phyloP scores from a whole-genome alignment of 2,888 invertebrate species.

The Drepana falcataria region DNA sequence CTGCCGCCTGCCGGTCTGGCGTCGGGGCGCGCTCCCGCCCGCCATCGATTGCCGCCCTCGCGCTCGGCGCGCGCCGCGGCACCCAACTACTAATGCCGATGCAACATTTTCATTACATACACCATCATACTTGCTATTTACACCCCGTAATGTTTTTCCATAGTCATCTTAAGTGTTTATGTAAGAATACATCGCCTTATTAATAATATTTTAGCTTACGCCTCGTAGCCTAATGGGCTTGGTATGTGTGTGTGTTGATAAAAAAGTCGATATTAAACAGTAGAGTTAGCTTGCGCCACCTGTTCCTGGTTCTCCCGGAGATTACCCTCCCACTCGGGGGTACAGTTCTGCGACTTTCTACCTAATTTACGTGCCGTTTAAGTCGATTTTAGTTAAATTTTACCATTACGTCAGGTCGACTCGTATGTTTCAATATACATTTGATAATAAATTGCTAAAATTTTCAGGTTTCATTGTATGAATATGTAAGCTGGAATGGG shows the following conservation, averaged over 20 bases:
- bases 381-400: background rate
- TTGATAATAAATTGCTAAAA: background rate
- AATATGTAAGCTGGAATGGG: too few species aligned
- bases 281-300: constrained; percentile 42
- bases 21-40: constrained; percentile 78
- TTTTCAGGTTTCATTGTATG: too few species aligned
- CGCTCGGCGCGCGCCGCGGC: constrained; percentile 68
- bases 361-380: constrained; percentile 16
- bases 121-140: constrained; percentile 76
- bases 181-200: constrained; percentile 26
- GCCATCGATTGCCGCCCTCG: constrained; percentile 77
- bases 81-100: constrained; percentile 63
- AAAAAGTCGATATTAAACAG: constrained; percentile 48
- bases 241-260: constrained; percentile 37
- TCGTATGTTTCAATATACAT: background rate
- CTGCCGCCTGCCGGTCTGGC: constrained; percentile 81
- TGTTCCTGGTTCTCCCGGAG: constrained; percentile 45
- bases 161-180: constrained; percentile 61
- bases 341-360: constrained; percentile 37
- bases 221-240: background rate
- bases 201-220: background rate
- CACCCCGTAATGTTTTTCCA: constrained; percentile 76
- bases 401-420: background rate
- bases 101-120: constrained; percentile 77
- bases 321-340: constrained; percentile 45